A percentile compares a stretch with the other conserved stretches of the same genome.
Evolutionary conservation across 2,888 invertebrate genomes (phyloP).

Genomic region (Caenorhabditis sp.): DNA sequence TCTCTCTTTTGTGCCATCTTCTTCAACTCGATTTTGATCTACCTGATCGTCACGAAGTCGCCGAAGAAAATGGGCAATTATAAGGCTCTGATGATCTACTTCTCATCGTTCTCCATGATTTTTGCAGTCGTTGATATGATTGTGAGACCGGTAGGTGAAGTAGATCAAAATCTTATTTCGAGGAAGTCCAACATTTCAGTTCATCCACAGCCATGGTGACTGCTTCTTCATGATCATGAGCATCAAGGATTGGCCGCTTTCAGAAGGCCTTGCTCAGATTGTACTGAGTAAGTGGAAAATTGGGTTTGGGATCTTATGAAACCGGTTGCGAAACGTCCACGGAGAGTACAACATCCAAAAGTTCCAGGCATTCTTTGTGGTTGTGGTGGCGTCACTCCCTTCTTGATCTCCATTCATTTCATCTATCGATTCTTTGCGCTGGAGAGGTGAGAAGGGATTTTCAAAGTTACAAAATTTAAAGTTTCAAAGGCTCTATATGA

Average conservation of each 20-base stretch:
- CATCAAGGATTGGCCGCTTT: slow-evolving; percentile 15
- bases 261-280: slow-evolving; percentile 5
- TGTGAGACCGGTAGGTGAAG: slow-evolving; percentile 37
- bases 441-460: slow-evolving; percentile 15
- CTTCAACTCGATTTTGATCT: slow-evolving; percentile 41
- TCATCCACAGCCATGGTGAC: slow-evolving; percentile 31
- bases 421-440: slow-evolving; percentile 42
- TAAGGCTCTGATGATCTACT: slow-evolving; percentile 38
- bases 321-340: neutral
- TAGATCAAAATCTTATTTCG: too few relatives aligned
- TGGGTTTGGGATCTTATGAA: too few relatives aligned
- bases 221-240: slow-evolving; percentile 45
- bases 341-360: neutral
- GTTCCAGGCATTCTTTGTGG: slow-evolving; percentile 38
- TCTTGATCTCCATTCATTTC: slow-evolving; percentile 43
- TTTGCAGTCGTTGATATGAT: slow-evolving; percentile 35
- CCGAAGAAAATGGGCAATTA: slow-evolving; percentile 42
- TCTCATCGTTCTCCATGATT: slow-evolving; percentile 43
- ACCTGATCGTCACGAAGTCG: slow-evolving; percentile 27
- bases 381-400: slow-evolving; percentile 30
- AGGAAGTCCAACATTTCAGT: too few relatives aligned
- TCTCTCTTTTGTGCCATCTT: slow-evolving; percentile 33
- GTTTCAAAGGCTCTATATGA: neutral
- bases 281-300: slow-evolving; percentile 20
- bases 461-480: too few relatives aligned